phyloP scores from a whole-genome alignment of 2,888 invertebrate species.

The Fragum sueziense region DNA sequence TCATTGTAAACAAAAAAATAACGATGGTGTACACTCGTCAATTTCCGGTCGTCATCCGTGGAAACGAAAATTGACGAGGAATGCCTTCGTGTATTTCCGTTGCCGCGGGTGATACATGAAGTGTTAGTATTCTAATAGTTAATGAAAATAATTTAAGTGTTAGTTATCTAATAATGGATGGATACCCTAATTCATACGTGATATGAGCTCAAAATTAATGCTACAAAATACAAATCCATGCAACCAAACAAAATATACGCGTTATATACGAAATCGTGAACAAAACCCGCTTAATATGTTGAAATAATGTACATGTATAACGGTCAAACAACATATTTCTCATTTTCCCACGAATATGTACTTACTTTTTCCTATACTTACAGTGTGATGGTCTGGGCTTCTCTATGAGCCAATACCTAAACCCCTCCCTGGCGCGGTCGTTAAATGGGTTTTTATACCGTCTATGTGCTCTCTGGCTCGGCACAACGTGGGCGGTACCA shows the following conservation, averaged over 20 bases:
- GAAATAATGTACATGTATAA: not conserved
- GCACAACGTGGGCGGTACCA: slow-evolving; percentile 29
- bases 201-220: not conserved
- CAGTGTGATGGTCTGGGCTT: slow-evolving; percentile 75
- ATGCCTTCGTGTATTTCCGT: too few relatives aligned
- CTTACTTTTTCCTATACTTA: slow-evolving; percentile 69
- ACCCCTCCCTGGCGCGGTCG: slow-evolving; percentile 71
- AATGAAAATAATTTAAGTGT: too few relatives aligned
- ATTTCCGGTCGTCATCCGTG: too few relatives aligned
- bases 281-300: not conserved
- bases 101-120: too few relatives aligned
- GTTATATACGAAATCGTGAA: not conserved
- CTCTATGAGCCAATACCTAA: slow-evolving; percentile 76
- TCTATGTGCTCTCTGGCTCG: slow-evolving; percentile 28
- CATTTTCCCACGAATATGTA: slow-evolving; percentile 22
- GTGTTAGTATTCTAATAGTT: too few relatives aligned
- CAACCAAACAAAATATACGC: not conserved
- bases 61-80: too few relatives aligned
- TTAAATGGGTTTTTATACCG: slow-evolving; percentile 65
- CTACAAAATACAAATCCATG: not conserved
- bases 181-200: not conserved
- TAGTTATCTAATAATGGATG: too few relatives aligned
- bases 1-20: too few relatives aligned
- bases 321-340: not conserved
- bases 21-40: too few relatives aligned